A percentile compares a stretch with the other conserved stretches of the same genome.
Evolutionary conservation across 2,888 invertebrate genomes (phyloP).

Genomic region (Lacanobia oleracea): DNA sequence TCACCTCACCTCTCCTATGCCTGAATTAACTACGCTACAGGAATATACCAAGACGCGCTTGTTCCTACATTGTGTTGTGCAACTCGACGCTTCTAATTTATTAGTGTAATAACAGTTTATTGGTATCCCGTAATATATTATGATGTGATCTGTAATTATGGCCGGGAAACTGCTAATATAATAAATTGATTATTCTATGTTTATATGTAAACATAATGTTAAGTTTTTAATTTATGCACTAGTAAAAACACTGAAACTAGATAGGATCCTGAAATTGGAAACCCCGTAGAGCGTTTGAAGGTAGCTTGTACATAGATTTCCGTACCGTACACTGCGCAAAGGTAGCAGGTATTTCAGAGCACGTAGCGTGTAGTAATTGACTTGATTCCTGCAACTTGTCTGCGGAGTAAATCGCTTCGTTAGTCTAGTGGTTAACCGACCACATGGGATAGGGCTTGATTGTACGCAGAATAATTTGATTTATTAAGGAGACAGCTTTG

Average conservation of each 20-base stretch:
- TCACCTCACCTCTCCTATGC: conserved; percentile 71
- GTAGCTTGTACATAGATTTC: background rate
- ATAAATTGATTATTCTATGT: background rate
- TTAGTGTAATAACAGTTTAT: conserved; percentile 49
- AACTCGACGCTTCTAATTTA: conserved; percentile 42
- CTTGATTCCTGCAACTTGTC: conserved; percentile 33
- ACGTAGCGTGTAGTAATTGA: conserved; percentile 43
- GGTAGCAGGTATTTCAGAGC: conserved; percentile 34
- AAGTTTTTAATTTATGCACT: conserved; percentile 2
- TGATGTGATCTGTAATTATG: conserved; percentile 31
- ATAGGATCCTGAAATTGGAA: background rate
- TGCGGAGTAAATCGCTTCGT: conserved; percentile 44
- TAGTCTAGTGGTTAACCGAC: conserved; percentile 24
- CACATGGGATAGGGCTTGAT: conserved; percentile 2
- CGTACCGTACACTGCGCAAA: background rate
- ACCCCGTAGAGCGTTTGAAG: background rate
- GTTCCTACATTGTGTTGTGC: conserved; percentile 54
- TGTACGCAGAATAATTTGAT: background rate
- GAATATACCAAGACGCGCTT: conserved; percentile 57
- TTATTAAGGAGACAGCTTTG: background rate
- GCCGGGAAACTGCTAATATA: background rate
- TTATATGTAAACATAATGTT: background rate
- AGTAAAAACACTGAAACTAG: too few species aligned
- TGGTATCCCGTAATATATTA: conserved; percentile 32
- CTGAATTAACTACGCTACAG: conserved; percentile 72